Percentiles rank a stretch among this genome's conserved stretches.
Conservation (phyloP, 2,888 invertebrate species). For the Tipula confusa region DNA sequence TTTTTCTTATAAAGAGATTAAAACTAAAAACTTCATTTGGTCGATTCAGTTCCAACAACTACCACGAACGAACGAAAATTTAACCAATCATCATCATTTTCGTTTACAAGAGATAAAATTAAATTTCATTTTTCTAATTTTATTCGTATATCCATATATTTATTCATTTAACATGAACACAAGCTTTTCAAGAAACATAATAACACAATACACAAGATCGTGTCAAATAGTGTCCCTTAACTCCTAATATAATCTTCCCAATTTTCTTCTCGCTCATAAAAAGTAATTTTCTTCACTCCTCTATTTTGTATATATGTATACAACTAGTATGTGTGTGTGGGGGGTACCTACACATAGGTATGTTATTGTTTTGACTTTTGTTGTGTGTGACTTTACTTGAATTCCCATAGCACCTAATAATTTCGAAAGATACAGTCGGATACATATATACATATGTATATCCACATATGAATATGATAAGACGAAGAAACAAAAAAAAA, state of each 20-base stretch:
- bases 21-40: not conserved
- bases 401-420: not conserved
- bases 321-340: too few relatives aligned
- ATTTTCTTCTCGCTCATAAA: not conserved
- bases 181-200: not conserved
- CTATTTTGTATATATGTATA: not conserved
- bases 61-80: not conserved
- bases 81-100: not conserved
- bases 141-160: not conserved
- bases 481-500: not conserved
- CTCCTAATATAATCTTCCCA: conserved; percentile 9
- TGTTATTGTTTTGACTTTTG: not conserved
- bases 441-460: not conserved
- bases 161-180: not conserved
- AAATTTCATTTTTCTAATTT: conserved; percentile 6
- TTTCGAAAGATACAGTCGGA: not conserved
- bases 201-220: not conserved
- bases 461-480: not conserved
- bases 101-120: not conserved
- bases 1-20: not conserved
- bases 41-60: not conserved
- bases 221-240: conserved; percentile 15
- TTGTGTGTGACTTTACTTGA: not conserved
- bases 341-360: too few relatives aligned
- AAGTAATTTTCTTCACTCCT: not conserved